These are phyloP conservation scores for Cataglyphis altisquamis DNA, from an alignment of 2,888 invertebrate genomes.

Conservation along the genomic window DNA sequence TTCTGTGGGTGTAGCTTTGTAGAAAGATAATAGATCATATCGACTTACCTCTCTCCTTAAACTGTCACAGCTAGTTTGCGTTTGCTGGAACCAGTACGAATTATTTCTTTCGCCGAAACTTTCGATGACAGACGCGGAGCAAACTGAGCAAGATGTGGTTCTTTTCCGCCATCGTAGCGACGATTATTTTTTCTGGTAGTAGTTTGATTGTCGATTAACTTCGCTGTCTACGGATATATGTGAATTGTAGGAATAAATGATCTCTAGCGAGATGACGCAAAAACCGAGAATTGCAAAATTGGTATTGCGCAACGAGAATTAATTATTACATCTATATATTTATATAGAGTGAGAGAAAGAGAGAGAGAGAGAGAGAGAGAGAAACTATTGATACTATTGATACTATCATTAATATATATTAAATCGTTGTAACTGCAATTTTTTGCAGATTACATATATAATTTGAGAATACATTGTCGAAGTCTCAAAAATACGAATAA, in stretches of 20 bases:
- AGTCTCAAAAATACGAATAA: too few relatives aligned
- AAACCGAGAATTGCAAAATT: constrained; percentile 57
- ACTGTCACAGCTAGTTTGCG: neutral
- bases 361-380: neutral
- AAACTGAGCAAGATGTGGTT: neutral
- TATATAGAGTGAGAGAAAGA: neutral
- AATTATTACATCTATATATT: constrained; percentile 67
- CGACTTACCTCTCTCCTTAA: constrained; percentile 1
- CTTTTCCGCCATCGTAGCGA: neutral
- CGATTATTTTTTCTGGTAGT: neutral
- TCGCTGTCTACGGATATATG: neutral
- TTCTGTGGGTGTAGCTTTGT: neutral
- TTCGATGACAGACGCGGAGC: too few relatives aligned
- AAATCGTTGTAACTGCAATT: too few relatives aligned
- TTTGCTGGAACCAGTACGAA: neutral
- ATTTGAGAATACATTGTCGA: too few relatives aligned
- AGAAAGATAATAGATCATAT: neutral
- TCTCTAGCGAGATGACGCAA: neutral
- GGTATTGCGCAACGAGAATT: constrained; percentile 71
- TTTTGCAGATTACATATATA: too few relatives aligned
- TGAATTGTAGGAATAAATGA: neutral
- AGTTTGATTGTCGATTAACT: neutral
- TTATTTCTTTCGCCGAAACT: neutral
- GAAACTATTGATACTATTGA: neutral
- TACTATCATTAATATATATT: too few relatives aligned